Percentiles rank a stretch among this genome's conserved stretches.
phyloP scores from a whole-genome alignment of 2,113 vertebrate species.

The Amia ocellicauda region DNA sequence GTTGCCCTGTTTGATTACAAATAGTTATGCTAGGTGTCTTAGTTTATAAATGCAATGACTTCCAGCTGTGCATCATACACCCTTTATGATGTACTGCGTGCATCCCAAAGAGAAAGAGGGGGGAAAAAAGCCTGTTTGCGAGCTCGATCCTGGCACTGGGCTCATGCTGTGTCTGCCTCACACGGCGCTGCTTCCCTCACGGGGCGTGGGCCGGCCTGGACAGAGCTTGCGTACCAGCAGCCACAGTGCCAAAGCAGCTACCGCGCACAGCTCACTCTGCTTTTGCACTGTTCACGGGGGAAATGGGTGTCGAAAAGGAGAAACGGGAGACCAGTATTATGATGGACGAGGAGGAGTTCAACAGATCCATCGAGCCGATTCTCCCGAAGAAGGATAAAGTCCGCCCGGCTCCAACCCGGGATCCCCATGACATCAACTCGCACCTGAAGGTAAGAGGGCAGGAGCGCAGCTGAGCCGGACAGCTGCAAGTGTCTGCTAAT shows the following conservation, averaged over 20 bases:
- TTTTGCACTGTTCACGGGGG: slow-evolving; percentile 21
- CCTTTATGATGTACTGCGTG: too few species aligned
- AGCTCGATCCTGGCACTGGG: too few species aligned
- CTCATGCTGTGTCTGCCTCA: too few species aligned
- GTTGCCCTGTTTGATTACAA: too few species aligned
- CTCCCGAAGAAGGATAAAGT: slow-evolving; percentile 55
- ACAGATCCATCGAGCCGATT: slow-evolving; percentile 65
- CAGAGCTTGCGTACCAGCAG: not conserved
- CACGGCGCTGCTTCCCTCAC: slow-evolving; percentile 37
- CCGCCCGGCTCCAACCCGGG: slow-evolving; percentile 55
- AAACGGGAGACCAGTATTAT: slow-evolving; percentile 74
- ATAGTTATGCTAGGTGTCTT: too few species aligned
- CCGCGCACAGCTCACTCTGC: slow-evolving; percentile 16
- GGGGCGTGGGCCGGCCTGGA: slow-evolving; percentile 44
- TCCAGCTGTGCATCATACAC: too few species aligned
- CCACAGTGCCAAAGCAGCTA: slow-evolving; percentile 8
- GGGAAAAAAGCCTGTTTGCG: too few species aligned
- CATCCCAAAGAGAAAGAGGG: too few species aligned
- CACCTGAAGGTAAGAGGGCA: slow-evolving; percentile 74
- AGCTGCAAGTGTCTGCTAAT: too few species aligned
- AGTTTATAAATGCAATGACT: too few species aligned
- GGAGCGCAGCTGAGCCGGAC: not conserved
- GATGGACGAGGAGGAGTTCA: slow-evolving; percentile 77
- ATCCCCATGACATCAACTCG: slow-evolving; percentile 72
- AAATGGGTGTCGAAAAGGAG: slow-evolving; percentile 85